phyloP scores from a whole-genome alignment of 2,113 vertebrate genomes.

The Manacus vitellinus region DNA sequence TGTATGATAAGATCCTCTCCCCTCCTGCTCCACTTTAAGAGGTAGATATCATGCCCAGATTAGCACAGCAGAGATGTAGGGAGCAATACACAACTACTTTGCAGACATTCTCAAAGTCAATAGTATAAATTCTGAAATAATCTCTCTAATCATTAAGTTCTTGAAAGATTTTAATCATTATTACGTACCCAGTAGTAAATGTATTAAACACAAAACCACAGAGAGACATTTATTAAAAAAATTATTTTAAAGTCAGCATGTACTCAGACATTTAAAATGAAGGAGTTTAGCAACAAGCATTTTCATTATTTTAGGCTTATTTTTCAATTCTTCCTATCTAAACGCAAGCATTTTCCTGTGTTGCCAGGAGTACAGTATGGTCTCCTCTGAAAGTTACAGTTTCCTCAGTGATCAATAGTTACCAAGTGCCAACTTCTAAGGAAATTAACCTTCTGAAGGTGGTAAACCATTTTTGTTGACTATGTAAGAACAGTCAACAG shows the following conservation, averaged over 20 bases:
- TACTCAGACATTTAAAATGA: not conserved
- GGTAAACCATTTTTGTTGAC: not conserved
- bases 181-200: not conserved
- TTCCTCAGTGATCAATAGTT: not conserved
- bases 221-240: not conserved
- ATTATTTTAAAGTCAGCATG: not conserved
- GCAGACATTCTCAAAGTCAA: not conserved
- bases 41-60: not conserved
- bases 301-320: not conserved
- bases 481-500: not conserved
- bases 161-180: not conserved
- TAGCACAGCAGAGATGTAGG: not conserved
- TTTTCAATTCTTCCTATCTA: not conserved
- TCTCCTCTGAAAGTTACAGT: not conserved
- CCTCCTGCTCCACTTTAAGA: not conserved
- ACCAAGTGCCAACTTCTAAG: not conserved
- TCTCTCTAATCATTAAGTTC: not conserved
- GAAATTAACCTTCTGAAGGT: not conserved
- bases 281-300: rapidly evolving
- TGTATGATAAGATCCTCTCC: not conserved
- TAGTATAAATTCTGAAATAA: not conserved
- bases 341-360: not conserved
- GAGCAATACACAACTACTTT: not conserved
- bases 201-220: not conserved
- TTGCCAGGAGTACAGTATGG: not conserved